These are phyloP conservation scores for Canis aureus DNA, from an alignment of 2,113 vertebrate species.

Conservation along the genomic window DNA sequence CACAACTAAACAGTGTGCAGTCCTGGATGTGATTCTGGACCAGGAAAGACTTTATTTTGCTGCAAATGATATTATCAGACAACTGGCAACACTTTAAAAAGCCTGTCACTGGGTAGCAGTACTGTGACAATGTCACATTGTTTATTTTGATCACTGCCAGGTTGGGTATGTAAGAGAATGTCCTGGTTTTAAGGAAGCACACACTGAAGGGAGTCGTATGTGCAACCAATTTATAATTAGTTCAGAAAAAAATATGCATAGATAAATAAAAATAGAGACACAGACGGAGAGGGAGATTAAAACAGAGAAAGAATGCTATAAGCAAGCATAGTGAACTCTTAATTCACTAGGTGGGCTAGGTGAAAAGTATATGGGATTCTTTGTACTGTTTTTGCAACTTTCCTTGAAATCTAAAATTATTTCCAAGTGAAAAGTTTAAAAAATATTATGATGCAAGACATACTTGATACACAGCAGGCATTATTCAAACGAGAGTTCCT, in stretches of 20 bases:
- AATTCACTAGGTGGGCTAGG: not conserved
- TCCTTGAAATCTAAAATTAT: not conserved
- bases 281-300: not conserved
- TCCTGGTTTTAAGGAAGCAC: not conserved
- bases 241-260: not conserved
- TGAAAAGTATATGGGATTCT: not conserved
- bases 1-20: accelerated
- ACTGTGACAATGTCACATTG: accelerated
- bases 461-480: not conserved
- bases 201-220: not conserved
- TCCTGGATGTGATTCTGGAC: accelerated
- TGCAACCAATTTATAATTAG: not conserved
- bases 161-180: not conserved
- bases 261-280: not conserved
- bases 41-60: not conserved
- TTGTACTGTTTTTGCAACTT: not conserved
- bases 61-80: not conserved
- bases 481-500: not conserved
- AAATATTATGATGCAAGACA: not conserved
- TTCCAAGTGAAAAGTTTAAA: not conserved
- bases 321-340: not conserved
- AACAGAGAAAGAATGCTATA: not conserved
- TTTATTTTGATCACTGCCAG: not conserved
- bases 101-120: accelerated
- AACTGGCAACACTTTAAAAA: not conserved